These are phyloP conservation scores for Intellagama lesueurii DNA, from an alignment of 2,797 vertebrate species.

Conservation along the genomic window DNA sequence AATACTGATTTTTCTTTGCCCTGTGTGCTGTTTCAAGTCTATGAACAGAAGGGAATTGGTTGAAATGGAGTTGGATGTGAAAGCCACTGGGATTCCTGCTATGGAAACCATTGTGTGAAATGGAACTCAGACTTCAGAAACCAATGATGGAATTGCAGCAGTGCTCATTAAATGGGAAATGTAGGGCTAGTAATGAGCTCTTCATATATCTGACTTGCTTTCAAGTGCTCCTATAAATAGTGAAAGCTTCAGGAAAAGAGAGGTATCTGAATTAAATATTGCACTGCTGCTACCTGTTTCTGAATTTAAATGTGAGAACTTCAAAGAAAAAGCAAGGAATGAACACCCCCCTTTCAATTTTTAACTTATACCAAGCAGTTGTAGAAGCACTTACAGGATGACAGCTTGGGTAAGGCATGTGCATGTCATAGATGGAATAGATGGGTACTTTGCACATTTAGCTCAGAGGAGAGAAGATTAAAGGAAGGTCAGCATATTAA, in stretches of 20 bases:
- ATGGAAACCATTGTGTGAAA: conserved; percentile 12
- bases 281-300: conserved; percentile 29
- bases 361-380: conserved; percentile 20
- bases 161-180: conserved; percentile 28
- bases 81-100: background rate
- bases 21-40: background rate
- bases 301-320: conserved; percentile 36
- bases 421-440: background rate
- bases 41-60: conserved; percentile 3
- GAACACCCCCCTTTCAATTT: rapidly evolving
- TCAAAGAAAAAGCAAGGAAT: conserved; percentile 34
- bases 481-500: background rate
- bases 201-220: conserved; percentile 9
- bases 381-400: conserved; percentile 4
- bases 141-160: rapidly evolving
- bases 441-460: background rate
- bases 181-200: rapidly evolving
- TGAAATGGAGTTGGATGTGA: conserved; percentile 15
- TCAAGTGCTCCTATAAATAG: conserved; percentile 47
- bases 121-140: conserved; percentile 39
- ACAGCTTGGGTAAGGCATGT: rapidly evolving
- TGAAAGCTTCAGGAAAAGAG: conserved; percentile 37
- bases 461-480: background rate
- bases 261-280: conserved; percentile 27
- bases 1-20: background rate